These are phyloP conservation scores for Herpetotheres cachinnans DNA, from an alignment of 2,113 vertebrate species.

Conservation along the genomic window DNA sequence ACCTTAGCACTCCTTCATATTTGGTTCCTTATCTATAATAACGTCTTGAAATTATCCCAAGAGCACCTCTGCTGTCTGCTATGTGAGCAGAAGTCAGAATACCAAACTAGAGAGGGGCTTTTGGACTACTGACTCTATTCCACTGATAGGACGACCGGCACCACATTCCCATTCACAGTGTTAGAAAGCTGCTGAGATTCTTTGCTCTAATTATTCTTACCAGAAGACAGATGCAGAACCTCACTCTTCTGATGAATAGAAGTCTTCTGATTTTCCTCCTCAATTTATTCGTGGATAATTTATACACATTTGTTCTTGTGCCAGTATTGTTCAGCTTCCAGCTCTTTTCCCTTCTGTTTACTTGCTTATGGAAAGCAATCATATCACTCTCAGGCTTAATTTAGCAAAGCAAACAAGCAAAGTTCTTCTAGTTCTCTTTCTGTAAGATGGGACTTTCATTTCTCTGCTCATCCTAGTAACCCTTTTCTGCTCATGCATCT, in stretches of 20 bases:
- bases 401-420: slow-evolving; percentile 25
- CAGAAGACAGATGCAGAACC: background rate
- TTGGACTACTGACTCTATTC: background rate
- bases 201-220: background rate
- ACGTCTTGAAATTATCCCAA: background rate
- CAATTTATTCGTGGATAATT: slow-evolving; percentile 46
- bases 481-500: background rate
- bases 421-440: background rate
- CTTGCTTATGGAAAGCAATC: slow-evolving; percentile 11
- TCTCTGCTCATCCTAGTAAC: background rate
- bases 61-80: background rate
- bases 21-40: background rate
- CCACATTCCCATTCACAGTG: background rate
- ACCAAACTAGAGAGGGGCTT: background rate
- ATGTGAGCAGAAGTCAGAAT: background rate
- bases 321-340: slow-evolving; percentile 36
- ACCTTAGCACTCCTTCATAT: background rate
- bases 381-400: slow-evolving; percentile 9
- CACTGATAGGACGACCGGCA: background rate
- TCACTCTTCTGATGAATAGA: background rate
- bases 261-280: background rate
- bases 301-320: slow-evolving; percentile 12
- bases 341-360: slow-evolving; percentile 19
- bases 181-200: background rate
- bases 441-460: background rate